Percentiles rank a stretch among this genome's conserved stretches.
phyloP scores from a whole-genome alignment of 2,888 invertebrate genomes.

The Didymodactylos carnosus region DNA sequence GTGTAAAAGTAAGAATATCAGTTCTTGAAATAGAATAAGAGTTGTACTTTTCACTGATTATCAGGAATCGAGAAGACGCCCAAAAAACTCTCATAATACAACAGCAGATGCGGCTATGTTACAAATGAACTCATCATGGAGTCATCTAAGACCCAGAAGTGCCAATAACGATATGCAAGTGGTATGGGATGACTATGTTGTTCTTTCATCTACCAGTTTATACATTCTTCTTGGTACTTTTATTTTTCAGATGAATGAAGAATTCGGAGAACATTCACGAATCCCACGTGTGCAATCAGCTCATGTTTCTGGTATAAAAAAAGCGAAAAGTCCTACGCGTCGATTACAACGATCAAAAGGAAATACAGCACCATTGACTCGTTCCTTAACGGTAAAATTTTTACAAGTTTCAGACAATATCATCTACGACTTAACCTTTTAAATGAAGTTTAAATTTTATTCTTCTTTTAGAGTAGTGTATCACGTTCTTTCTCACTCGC shows the following conservation, averaged over 20 bases:
- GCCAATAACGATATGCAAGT: neutral
- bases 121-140: neutral
- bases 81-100: no score
- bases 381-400: neutral
- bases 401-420: no score
- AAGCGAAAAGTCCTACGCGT: neutral
- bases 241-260: no score
- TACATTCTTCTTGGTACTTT: no score
- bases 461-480: no score
- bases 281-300: neutral
- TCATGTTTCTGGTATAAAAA: no score
- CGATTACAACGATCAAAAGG: neutral
- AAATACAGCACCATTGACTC: neutral
- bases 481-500: neutral
- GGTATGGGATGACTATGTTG: neutral
- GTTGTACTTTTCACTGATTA: neutral
- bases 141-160: neutral
- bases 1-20: slow-evolving; percentile 26
- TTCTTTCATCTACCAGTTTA: no score
- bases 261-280: neutral
- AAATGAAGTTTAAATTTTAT: no score
- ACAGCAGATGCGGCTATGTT: neutral
- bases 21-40: neutral
- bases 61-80: neutral
- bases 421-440: no score